Conservation (phyloP, 1,140 invertebrate genomes). For the Drosophila setifemur region DNA sequence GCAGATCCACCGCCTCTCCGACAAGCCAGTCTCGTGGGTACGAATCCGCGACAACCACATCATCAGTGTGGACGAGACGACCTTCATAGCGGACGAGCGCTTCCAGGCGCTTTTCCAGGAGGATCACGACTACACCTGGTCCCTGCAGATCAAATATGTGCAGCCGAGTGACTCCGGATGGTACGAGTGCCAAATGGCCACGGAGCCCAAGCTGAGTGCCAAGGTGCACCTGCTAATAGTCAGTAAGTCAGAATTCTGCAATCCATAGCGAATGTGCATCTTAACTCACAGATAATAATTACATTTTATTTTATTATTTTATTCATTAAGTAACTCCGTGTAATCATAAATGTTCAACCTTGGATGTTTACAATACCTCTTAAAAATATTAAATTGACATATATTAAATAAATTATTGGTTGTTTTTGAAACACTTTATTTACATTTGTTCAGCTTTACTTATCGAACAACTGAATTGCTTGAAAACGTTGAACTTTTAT, state of each 20-base stretch:
- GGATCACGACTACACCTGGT: slow-evolving; percentile 91
- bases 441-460: too few relatives aligned
- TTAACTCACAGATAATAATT: too few relatives aligned
- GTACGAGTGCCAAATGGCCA: slow-evolving; percentile 90
- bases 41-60: slow-evolving; percentile 93
- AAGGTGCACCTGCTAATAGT: slow-evolving; percentile 87
- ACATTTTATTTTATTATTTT: too few relatives aligned
- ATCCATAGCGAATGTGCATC: neutral
- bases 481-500: too few relatives aligned
- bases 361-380: too few relatives aligned
- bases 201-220: slow-evolving; percentile 87
- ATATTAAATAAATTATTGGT: too few relatives aligned
- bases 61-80: slow-evolving; percentile 91
- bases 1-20: slow-evolving; percentile 89
- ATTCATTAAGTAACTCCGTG: too few relatives aligned
- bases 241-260: slow-evolving; percentile 84
- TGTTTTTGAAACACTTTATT: too few relatives aligned
- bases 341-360: neutral
- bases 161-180: slow-evolving; percentile 86
- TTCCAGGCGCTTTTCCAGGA: slow-evolving; percentile 92
- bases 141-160: slow-evolving; percentile 89
- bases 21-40: slow-evolving; percentile 96
- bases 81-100: slow-evolving; percentile 94
- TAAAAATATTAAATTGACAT: too few relatives aligned
- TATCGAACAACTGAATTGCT: too few relatives aligned